These are phyloP conservation scores for Acropternis orthonyx DNA, from an alignment of 2,797 vertebrate genomes.

Conservation along the genomic window DNA sequence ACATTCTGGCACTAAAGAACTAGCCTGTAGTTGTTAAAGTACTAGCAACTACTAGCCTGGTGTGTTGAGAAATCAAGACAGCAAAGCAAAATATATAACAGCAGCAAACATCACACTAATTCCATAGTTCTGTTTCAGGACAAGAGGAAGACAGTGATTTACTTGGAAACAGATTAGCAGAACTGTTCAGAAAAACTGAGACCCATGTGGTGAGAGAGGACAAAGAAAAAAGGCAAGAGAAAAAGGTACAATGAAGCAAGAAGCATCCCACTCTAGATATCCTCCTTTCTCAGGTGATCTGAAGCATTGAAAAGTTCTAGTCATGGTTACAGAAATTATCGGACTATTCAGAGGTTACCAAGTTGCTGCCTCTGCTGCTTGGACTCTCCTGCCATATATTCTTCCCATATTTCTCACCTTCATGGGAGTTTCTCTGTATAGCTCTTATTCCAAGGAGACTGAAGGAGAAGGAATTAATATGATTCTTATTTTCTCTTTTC, in stretches of 20 bases:
- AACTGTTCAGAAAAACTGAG: background rate
- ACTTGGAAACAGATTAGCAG: background rate
- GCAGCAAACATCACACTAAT: background rate
- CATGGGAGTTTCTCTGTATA: background rate
- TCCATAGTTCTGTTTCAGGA: background rate
- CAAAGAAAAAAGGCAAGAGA: background rate
- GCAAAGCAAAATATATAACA: background rate
- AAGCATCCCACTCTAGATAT: background rate
- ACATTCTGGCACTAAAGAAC: background rate
- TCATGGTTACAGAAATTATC: background rate
- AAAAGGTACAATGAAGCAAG: background rate
- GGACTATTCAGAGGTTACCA: background rate
- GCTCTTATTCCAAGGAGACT: background rate
- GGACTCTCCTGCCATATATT: background rate
- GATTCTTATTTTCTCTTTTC: background rate
- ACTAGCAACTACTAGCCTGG: background rate
- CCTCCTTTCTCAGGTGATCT: background rate
- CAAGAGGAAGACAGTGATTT: background rate
- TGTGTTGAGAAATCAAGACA: background rate
- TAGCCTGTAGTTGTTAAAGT: background rate
- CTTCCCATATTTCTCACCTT: background rate
- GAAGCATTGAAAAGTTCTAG: background rate
- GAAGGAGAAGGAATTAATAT: background rate
- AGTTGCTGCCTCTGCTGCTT: background rate
- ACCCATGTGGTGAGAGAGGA: background rate